Percentiles rank a stretch among this genome's conserved stretches.
Evolutionary conservation across 2,797 vertebrate species (phyloP).

Genomic region (Moxostoma hubbsi): DNA sequence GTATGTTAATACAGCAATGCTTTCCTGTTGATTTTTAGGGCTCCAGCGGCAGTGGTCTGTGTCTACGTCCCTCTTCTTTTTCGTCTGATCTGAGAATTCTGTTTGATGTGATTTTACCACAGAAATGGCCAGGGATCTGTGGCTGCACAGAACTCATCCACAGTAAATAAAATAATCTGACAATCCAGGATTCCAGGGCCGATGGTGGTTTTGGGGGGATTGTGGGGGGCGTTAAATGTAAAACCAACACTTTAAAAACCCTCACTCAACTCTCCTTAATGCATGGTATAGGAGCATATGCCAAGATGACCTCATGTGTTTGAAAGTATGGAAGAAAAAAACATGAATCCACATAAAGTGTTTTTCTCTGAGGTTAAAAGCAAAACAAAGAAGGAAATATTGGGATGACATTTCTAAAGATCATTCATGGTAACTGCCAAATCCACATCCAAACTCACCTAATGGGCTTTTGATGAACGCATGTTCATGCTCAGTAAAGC

Average conservation of each 20-base stretch:
- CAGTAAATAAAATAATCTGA: slow-evolving; percentile 63
- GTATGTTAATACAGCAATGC: background rate
- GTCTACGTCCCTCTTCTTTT: slow-evolving; percentile 17
- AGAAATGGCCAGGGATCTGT: slow-evolving; percentile 55
- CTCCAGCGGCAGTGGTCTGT: slow-evolving; percentile 40
- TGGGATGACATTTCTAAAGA: slow-evolving; percentile 36
- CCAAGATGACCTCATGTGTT: slow-evolving; percentile 28
- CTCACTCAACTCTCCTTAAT: slow-evolving; percentile 48
- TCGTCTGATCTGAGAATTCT: slow-evolving; percentile 47
- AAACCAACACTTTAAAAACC: slow-evolving; percentile 59
- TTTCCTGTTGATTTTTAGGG: slow-evolving; percentile 29
- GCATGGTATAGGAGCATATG: slow-evolving; percentile 4
- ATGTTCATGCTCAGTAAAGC: slow-evolving; percentile 42
- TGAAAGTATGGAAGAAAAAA: slow-evolving; percentile 35
- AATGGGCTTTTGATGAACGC: slow-evolving; percentile 48
- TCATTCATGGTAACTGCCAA: slow-evolving; percentile 33
- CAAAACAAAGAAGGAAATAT: slow-evolving; percentile 33
- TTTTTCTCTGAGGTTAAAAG: slow-evolving; percentile 42
- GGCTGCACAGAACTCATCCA: slow-evolving; percentile 50
- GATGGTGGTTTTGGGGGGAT: slow-evolving; percentile 32
- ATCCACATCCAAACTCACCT: slow-evolving; percentile 28
- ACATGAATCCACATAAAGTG: slow-evolving; percentile 20
- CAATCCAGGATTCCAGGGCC: slow-evolving; percentile 49
- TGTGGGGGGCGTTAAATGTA: slow-evolving; percentile 33
- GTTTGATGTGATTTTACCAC: slow-evolving; percentile 60